phyloP scores from a whole-genome alignment of 2,113 vertebrate species.

The Phylloscopus trochiloides region DNA sequence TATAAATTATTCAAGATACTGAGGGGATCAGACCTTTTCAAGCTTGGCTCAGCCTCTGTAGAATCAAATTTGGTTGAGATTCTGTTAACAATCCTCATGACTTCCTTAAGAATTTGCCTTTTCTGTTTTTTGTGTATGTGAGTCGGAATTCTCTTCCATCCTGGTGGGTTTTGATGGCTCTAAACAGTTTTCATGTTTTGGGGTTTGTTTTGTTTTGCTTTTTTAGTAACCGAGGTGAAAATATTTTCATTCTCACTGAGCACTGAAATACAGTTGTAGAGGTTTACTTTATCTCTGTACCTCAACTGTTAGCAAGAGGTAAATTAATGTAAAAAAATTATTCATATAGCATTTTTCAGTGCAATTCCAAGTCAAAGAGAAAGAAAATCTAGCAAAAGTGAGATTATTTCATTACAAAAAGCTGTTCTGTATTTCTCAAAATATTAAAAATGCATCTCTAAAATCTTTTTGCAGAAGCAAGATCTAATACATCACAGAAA shows the following conservation, averaged over 20 bases:
- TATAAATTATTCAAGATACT: not conserved
- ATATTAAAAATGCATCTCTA: not conserved
- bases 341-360: not conserved
- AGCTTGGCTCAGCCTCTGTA: not conserved
- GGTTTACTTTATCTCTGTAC: not conserved
- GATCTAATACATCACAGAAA: not conserved
- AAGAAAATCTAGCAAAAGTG: not conserved
- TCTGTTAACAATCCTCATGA: not conserved
- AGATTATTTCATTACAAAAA: not conserved
- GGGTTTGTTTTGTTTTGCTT: fast-evolving
- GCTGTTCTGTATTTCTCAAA: not conserved
- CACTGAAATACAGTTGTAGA: not conserved
- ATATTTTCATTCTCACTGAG: not conserved
- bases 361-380: not conserved
- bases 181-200: not conserved
- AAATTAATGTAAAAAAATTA: fast-evolving
- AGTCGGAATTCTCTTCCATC: not conserved
- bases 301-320: not conserved
- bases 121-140: not conserved
- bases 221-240: not conserved
- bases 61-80: not conserved
- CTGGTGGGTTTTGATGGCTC: not conserved
- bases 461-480: not conserved
- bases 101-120: not conserved
- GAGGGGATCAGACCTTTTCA: not conserved